Percentiles rank a stretch among this genome's conserved stretches.
Conservation (phyloP, 1,140 invertebrate genomes). For the Heterodera schachtii region DNA sequence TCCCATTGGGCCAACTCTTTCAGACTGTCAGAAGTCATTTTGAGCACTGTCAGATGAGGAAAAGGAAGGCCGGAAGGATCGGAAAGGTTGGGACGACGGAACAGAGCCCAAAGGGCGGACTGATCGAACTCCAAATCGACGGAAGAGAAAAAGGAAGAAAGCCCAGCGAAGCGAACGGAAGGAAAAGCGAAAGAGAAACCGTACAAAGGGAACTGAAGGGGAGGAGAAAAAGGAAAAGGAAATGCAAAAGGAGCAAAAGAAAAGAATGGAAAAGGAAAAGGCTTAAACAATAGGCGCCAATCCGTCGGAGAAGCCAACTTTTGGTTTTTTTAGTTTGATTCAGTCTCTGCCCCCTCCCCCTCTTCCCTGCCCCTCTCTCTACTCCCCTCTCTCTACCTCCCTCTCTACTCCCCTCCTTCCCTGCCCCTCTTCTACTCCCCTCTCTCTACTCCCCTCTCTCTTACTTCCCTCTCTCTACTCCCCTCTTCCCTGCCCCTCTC, state of each 20-base stretch:
- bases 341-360: no score
- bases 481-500: no score
- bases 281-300: no score
- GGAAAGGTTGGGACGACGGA: constrained; percentile 12
- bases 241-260: neutral
- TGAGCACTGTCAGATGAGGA: constrained; percentile 29
- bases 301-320: no score
- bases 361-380: no score
- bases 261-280: neutral
- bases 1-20: constrained; percentile 38
- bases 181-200: neutral
- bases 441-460: no score
- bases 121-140: constrained; percentile 38
- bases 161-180: neutral
- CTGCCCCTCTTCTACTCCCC: no score
- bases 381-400: no score
- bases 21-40: constrained; percentile 30
- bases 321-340: no score
- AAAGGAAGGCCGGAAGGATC: neutral
- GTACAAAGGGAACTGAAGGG: constrained; percentile 15
- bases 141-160: neutral
- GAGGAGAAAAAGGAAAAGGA: neutral
- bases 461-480: no score
- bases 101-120: constrained; percentile 33
- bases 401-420: no score